Evolutionary conservation across 2,797 vertebrate genomes (phyloP), one percentile per base, ranked within the genome.

Genomic region (Dendrocincla tyrannina): DNA sequence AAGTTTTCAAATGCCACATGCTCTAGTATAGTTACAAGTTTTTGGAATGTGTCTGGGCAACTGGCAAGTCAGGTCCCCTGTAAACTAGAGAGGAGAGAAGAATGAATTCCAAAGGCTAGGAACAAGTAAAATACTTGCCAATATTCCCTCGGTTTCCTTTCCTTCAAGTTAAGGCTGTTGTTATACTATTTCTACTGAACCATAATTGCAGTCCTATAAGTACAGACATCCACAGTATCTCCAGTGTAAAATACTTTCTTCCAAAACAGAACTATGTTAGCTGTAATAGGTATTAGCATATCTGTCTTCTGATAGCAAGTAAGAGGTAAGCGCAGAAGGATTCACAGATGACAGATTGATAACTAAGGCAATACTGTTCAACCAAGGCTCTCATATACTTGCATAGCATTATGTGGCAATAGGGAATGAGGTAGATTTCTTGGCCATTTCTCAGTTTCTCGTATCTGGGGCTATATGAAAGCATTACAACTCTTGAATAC

Each of bases 401-500:
- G 39, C 72, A 30, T 46, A 77, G 74, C 60, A 87, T 91, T 94
- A 74, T 35, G 37, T 74, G 62, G 60, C 12, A 20, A 5, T 60
- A 60, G 78, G 81, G 55, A 93, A 58, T 44, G 42, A 80, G 78
- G 72, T 62, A 33, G 39, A 70, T 93, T 93, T 79, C 72, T 60
- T 72, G 74, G 53, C 55, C 13, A 3, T 63, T 94, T 91, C 74
- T 85, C 53, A 53, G 20, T 82, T 89, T 91, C 80, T 88, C 22
- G 7, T 93, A 78, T 76, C 63, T 84, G 50, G 11, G 12, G 5
- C 53, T 92, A 10, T 53, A 68, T 67, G 64, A 76, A 77, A 89
- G 20, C 47, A 56, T 89, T 89, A 58, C 44, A 73, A 33, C 24
- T 87, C 83, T 91, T 68, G 91, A 96, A 92, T 89, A 72, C 35